Evolutionary conservation across 1,140 invertebrate genomes (phyloP).

Genomic region (Lineus longissimus): DNA sequence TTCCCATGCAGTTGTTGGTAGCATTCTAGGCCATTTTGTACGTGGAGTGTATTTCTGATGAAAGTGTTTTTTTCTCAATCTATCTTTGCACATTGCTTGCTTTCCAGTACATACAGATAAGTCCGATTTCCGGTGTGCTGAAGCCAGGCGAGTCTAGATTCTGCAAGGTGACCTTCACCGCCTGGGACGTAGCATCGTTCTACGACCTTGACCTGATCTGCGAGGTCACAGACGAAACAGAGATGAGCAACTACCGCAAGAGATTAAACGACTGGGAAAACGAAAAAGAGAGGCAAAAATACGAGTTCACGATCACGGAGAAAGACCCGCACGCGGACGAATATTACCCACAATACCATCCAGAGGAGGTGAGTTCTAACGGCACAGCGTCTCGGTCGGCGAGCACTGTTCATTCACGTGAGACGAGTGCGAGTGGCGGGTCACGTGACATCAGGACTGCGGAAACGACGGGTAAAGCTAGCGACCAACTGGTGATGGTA

Average conservation of each 20-base stretch:
- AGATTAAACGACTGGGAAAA: constrained; percentile 44
- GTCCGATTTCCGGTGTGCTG: constrained; percentile 39
- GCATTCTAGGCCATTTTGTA: too few relatives aligned
- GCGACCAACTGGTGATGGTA: too few relatives aligned
- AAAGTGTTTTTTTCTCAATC: too few relatives aligned
- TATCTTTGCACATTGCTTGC: too few relatives aligned
- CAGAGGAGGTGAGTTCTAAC: too few relatives aligned
- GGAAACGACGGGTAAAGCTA: too few relatives aligned
- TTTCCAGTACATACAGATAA: constrained; percentile 42
- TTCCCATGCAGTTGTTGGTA: too few relatives aligned
- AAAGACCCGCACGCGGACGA: constrained; percentile 47
- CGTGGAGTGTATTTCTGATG: too few relatives aligned
- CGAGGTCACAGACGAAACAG: constrained; percentile 47
- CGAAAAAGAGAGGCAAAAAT: constrained; percentile 42
- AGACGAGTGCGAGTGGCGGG: too few relatives aligned
- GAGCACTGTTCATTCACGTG: too few relatives aligned
- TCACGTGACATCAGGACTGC: too few relatives aligned
- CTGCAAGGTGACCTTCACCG: constrained; percentile 47
- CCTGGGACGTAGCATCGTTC: constrained; percentile 46
- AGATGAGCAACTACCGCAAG: constrained; percentile 37
- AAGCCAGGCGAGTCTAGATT: constrained; percentile 34
- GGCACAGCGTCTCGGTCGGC: too few relatives aligned
- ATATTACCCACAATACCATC: constrained; percentile 2
- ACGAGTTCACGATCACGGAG: constrained; percentile 53
- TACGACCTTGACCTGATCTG: constrained; percentile 53